Evolutionary conservation across 2,888 invertebrate species (phyloP), one percentile per base, ranked within the genome.

Genomic region (Hylaea fasciaria): DNA sequence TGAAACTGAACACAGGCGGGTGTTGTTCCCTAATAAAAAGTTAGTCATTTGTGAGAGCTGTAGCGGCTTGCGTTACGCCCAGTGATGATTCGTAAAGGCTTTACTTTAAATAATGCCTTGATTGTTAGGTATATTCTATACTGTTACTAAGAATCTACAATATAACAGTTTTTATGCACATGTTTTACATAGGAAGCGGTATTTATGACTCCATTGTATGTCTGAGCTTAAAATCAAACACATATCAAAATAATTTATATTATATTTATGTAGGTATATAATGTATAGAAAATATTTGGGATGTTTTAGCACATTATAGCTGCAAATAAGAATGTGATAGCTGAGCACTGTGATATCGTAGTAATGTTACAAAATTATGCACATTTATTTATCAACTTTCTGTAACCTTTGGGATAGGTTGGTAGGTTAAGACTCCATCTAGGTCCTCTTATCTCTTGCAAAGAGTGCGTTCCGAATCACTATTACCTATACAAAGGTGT

Each of bases 1-100:
- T 0, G 82, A 91, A 66, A 77, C 85, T 2, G 74, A 82, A 16
- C 68, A 66, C 0, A 82, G 84, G 44, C 74, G 74, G n/a, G 50
- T 47, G 9, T 68, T 73, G 43, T 82, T 73, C 55, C 89, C 88
- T 0, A 76, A 83, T 60, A 88, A 82, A 64, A 78, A 77, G 56
- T 78, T 82, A 53, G 65, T 84, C 9, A 79, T 87, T 12, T 92
- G 92, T 65, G 65, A 76, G 17, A 56, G 35, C 2, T 92, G 92
- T 70, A 63, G 71, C 11, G 91, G 91, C 4, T 77, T 91, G 13
- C 74, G 85, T 51, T 91, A 79, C 61, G 78, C 77, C 41, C 85
- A 76, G 51, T 60, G 60, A 62, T 53, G 9, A 49, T 44, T 29
- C 62, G 52, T 56, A 1, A 60, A 41, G 11, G 60, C 39, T 44